Percentiles rank a stretch among this genome's conserved stretches.
These are phyloP conservation scores for Python bivittatus DNA, from an alignment of 2,113 vertebrate genomes.

Conservation along the genomic window DNA sequence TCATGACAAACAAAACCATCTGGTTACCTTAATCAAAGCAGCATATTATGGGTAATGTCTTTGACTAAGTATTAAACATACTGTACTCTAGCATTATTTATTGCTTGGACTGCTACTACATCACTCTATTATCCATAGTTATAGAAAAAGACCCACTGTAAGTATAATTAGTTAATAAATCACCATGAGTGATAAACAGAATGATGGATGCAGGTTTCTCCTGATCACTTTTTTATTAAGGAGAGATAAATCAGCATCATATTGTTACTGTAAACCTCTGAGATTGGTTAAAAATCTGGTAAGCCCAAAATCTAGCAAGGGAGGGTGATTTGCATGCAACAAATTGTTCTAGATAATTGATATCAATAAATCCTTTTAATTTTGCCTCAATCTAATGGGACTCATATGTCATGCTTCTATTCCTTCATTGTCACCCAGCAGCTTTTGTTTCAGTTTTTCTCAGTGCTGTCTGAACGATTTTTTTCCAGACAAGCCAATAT, in stretches of 20 bases:
- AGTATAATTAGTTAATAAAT: conserved; percentile 85
- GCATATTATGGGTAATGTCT: conserved; percentile 62
- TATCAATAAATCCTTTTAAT: conserved; percentile 79
- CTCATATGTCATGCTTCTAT: conserved; percentile 58
- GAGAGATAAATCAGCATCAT: conserved; percentile 81
- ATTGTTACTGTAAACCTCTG: conserved; percentile 84
- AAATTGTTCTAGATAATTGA: conserved; percentile 78
- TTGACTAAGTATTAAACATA: conserved; percentile 60
- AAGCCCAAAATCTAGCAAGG: conserved; percentile 57
- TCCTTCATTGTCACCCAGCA: conserved; percentile 26
- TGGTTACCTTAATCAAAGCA: conserved; percentile 69
- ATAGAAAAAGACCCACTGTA: conserved; percentile 71
- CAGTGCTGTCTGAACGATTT: conserved; percentile 9
- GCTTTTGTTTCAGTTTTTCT: conserved; percentile 35
- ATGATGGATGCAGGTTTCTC: conserved; percentile 83
- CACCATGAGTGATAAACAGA: conserved; percentile 80
- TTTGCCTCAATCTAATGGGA: conserved; percentile 54
- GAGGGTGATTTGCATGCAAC: conserved; percentile 78
- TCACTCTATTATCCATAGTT: conserved; percentile 62
- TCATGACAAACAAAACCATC: conserved; percentile 60
- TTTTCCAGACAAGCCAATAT: neutral
- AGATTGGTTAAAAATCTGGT: conserved; percentile 76
- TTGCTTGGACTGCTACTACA: conserved; percentile 60
- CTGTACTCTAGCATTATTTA: conserved; percentile 60
- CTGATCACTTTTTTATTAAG: conserved; percentile 87